Conservation (phyloP, 2,797 vertebrate species). For the Xenopus petersii region DNA sequence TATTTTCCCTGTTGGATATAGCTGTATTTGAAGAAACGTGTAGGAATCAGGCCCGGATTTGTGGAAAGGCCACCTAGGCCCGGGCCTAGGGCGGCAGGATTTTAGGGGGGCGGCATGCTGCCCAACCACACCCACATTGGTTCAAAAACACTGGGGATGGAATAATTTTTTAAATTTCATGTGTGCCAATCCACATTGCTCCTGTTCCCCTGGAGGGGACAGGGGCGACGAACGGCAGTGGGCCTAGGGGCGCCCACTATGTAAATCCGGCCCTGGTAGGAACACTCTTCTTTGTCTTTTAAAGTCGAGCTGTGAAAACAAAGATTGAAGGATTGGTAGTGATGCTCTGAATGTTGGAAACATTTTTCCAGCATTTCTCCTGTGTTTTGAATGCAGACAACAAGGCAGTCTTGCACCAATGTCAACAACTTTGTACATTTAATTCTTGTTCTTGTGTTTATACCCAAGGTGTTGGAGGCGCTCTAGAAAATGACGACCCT, state of each 20-base stretch:
- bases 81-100: no score
- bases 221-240: no score
- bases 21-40: slow-evolving; percentile 13
- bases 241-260: no score
- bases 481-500: slow-evolving; percentile 89
- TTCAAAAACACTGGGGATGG: no score
- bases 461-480: slow-evolving; percentile 84
- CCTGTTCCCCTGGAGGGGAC: no score
- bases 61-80: no score
- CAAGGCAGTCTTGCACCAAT: neutral
- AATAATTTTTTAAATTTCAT: no score
- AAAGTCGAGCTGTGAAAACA: neutral
- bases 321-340: neutral
- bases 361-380: neutral
- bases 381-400: neutral
- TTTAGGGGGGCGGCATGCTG: no score
- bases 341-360: neutral
- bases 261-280: no score
- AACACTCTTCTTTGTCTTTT: slow-evolving; percentile 21
- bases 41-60: no score
- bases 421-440: neutral
- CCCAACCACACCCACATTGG: no score
- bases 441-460: slow-evolving; percentile 6
- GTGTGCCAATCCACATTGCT: no score
- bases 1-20: slow-evolving; percentile 3